phyloP scores from a whole-genome alignment of 1,140 invertebrate genomes.

The Plutomurus gul region DNA sequence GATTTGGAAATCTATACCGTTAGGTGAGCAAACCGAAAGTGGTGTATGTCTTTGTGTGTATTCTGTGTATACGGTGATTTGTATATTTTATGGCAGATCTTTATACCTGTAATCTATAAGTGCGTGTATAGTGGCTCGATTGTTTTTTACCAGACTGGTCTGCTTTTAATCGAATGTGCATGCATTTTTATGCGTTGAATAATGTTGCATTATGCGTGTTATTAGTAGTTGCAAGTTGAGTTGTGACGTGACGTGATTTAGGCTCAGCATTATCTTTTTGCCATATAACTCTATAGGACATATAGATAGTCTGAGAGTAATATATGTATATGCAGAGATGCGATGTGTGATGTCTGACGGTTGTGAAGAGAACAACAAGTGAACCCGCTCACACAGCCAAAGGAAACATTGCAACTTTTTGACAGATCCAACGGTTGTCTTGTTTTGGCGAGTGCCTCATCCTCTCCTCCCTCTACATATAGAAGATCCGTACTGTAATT shows the following conservation, averaged over 20 bases:
- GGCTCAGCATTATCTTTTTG: not conserved
- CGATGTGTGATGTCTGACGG: too few species aligned
- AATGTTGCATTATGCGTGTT: constrained; percentile 15
- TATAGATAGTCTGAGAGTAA: too few species aligned
- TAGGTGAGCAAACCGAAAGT: constrained; percentile 1
- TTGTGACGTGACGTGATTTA: constrained; percentile 18
- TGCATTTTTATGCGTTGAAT: too few species aligned
- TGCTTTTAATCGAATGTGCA: too few species aligned
- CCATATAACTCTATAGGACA: not conserved
- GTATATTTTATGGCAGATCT: not conserved
- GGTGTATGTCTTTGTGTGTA: not conserved
- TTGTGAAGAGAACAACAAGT: too few species aligned
- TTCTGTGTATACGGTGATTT: not conserved
- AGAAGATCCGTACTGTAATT: too few species aligned
- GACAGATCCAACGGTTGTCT: constrained; percentile 25
- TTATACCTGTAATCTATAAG: not conserved
- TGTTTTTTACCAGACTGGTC: too few species aligned
- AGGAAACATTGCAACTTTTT: constrained; percentile 6
- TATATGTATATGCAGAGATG: too few species aligned
- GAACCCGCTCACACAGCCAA: not conserved
- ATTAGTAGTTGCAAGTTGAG: constrained; percentile 23
- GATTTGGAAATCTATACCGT: not conserved
- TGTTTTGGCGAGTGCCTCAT: not conserved
- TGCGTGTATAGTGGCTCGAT: too few species aligned
- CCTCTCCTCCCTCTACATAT: not conserved